phyloP scores from a whole-genome alignment of 2,888 invertebrate genomes.

The Pristionchus entomophagus region DNA sequence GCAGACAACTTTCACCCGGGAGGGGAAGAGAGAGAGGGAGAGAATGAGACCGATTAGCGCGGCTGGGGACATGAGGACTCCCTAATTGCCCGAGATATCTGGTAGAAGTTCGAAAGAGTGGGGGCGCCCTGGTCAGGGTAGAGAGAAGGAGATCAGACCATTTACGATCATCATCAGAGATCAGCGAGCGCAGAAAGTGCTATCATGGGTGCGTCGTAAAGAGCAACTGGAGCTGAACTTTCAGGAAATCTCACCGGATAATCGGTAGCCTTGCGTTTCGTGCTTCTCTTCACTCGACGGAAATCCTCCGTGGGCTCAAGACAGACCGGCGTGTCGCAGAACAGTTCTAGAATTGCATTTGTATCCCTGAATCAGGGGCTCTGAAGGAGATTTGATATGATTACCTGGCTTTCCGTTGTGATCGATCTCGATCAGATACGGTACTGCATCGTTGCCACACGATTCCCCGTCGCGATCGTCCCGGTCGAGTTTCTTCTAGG shows the following conservation, averaged over 20 bases:
- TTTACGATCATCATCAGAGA: not conserved
- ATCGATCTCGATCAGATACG: slow-evolving; percentile 63
- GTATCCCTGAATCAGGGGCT: not conserved
- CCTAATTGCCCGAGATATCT: not conserved
- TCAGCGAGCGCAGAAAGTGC: not conserved
- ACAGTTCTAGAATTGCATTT: not conserved
- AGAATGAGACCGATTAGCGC: not conserved
- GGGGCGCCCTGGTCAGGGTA: not conserved
- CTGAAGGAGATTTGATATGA: not conserved
- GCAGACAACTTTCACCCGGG: not conserved
- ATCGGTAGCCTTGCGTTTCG: not conserved
- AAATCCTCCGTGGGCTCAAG: not conserved
- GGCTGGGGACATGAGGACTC: not conserved
- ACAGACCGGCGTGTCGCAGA: slow-evolving; percentile 29
- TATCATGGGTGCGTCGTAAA: not conserved
- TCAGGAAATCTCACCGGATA: not conserved
- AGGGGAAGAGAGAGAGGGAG: slow-evolving; percentile 11
- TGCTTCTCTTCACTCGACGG: not conserved
- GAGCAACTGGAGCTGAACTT: no score
- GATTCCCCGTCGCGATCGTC: slow-evolving; percentile 55
- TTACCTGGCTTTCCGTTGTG: slow-evolving; percentile 65
- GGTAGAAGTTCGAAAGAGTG: not conserved
- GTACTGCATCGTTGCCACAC: slow-evolving; percentile 62
- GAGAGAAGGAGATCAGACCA: slow-evolving; percentile 36
- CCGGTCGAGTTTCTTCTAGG: not conserved